Percentiles rank a stretch among this genome's conserved stretches.
These are phyloP conservation scores for Solenopsis invicta DNA, from an alignment of 1,140 invertebrate genomes.

Conservation along the genomic window DNA sequence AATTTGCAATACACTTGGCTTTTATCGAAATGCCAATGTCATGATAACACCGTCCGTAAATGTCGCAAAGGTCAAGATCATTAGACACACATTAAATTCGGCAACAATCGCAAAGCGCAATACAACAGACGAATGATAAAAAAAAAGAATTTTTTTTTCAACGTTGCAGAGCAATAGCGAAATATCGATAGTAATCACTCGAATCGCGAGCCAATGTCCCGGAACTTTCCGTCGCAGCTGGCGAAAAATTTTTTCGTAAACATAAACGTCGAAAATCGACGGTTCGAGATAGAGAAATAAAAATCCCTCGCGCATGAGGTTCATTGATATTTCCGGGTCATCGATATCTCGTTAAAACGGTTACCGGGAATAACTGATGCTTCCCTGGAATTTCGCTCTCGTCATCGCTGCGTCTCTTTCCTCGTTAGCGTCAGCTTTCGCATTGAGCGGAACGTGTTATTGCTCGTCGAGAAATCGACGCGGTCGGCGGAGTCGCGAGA, in stretches of 20 bases:
- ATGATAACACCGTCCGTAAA: background rate
- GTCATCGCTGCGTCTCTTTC: slow-evolving; percentile 9
- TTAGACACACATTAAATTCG: slow-evolving; percentile 22
- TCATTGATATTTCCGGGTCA: background rate
- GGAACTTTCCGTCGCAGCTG: background rate
- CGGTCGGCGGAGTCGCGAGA: slow-evolving; percentile 51
- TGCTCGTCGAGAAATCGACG: slow-evolving; percentile 44
- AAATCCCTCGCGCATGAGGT: background rate
- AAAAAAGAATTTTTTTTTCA: background rate
- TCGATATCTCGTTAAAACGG: slow-evolving; percentile 5
- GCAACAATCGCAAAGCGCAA: background rate
- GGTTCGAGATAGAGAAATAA: background rate
- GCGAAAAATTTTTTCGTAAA: background rate
- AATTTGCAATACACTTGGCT: slow-evolving; percentile 1
- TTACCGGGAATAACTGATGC: background rate
- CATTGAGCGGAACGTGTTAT: slow-evolving; percentile 42
- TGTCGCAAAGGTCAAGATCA: slow-evolving; percentile 51
- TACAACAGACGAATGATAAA: no score
- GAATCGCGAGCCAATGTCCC: background rate
- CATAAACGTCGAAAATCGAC: background rate
- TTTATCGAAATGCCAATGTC: slow-evolving; percentile 8
- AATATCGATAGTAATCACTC: background rate
- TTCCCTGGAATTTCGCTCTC: background rate
- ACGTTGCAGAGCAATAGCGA: background rate
- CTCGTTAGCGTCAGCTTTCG: slow-evolving; percentile 36